phyloP scores from a whole-genome alignment of 2,797 vertebrate genomes.

The Cyprinella venusta region DNA sequence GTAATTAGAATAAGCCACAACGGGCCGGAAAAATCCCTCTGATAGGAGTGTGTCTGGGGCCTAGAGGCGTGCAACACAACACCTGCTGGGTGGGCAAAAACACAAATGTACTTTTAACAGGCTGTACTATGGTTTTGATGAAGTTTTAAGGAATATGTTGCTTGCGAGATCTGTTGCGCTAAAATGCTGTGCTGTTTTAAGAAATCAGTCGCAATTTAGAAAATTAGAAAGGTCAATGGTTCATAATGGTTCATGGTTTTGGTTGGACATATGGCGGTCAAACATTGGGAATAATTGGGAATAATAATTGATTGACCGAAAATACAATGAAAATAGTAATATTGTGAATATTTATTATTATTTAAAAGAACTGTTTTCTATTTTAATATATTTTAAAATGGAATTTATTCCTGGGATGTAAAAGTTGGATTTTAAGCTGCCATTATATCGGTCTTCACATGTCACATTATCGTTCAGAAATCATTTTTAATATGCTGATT shows the following conservation, averaged over 20 bases:
- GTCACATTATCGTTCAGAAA: too few species aligned
- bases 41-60: background rate
- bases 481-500: too few species aligned
- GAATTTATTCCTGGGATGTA: too few species aligned
- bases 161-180: background rate
- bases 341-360: too few species aligned
- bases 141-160: background rate
- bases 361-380: too few species aligned
- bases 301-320: too few species aligned
- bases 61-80: background rate
- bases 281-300: too few species aligned
- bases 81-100: background rate
- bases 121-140: background rate
- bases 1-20: constrained; percentile 50
- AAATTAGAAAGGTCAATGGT: background rate
- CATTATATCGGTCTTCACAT: too few species aligned
- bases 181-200: background rate
- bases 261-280: background rate
- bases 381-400: too few species aligned
- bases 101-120: background rate
- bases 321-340: too few species aligned
- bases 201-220: background rate
- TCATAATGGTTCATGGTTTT: background rate
- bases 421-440: too few species aligned
- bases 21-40: constrained; percentile 23